Base-by-base conservation (phyloP, 92 coral and sea anemone genomes). In the Palythoa grandiflora region DNA sequence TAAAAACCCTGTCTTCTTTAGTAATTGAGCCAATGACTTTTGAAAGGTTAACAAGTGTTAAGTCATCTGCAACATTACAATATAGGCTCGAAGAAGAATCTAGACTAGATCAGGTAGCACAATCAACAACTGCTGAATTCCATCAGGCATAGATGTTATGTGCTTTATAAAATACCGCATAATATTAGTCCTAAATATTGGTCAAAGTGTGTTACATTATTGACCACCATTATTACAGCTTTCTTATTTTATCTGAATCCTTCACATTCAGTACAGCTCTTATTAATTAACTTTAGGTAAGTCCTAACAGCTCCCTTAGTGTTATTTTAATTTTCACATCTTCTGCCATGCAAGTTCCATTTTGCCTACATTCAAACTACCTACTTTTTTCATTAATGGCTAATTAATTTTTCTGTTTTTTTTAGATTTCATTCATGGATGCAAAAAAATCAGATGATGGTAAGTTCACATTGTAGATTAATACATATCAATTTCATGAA, bases 71-170 rank as follows among this genome's bases (percentile, higher is more conserved):
- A 63, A 68, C 71, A 39, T 28, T 28, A 28, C 28, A 65, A 15
- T 84, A 44, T 71, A 84, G 88, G 75, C 74, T 68, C 59, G 51
- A 85, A 85, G 83, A 85, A 85, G 88, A 85, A 84, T 70, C 50
- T 55, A 36, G 88, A 84, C 50, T 55, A 36, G 88, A 84, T 84
- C 68, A 76, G 51, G 55, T 86, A 68, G 83, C 84, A 76, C 77
- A 72, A 15, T 72, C 77, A 72, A 72, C 77, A 72, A 14, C 9
- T 38, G 52, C 3, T 38, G 77, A 38, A 72, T 72, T 72, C 52
- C 77, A 38, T 72, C 77, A 72, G 52, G 52, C 77, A 72, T 72
- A 39, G 77, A 15, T 71, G 75, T 17, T 71, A 71, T 71, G 20
- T 66, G 75, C 75, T 71, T 71, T 71, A 71, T 71, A 71, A 71